Percentiles rank a stretch among this genome's conserved stretches.
phyloP scores from a whole-genome alignment of 2,888 invertebrate species.

The Sthenelais limicola region DNA sequence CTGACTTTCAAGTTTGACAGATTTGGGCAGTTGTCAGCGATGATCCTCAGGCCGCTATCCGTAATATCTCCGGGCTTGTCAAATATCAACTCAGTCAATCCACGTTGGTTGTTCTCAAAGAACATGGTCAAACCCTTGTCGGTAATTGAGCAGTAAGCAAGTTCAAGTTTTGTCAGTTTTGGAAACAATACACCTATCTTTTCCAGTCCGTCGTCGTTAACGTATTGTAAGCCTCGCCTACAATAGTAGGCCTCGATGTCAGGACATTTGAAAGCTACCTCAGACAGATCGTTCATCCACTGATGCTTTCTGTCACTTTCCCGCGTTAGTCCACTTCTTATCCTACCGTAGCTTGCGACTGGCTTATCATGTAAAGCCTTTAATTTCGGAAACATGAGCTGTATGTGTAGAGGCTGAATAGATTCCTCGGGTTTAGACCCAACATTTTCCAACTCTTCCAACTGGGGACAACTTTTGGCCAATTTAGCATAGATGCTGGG shows the following conservation, averaged over 20 bases:
- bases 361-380: constrained; percentile 49
- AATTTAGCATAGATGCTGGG: constrained; percentile 47
- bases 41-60: constrained; percentile 43
- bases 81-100: constrained; percentile 42
- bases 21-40: constrained; percentile 49
- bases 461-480: constrained; percentile 43
- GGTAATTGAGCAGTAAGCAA: constrained; percentile 47
- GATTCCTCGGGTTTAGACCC: constrained; percentile 47
- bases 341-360: constrained; percentile 45
- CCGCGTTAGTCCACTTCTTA: constrained; percentile 37
- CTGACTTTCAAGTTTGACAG: constrained; percentile 43
- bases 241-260: constrained; percentile 48
- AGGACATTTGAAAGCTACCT: constrained; percentile 46
- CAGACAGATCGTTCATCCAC: constrained; percentile 49
- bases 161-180: constrained; percentile 43
- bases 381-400: constrained; percentile 44
- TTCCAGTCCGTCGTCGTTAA: constrained; percentile 50
- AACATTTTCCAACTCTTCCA: constrained; percentile 50
- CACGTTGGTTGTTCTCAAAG: constrained; percentile 41
- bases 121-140: constrained; percentile 49
- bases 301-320: constrained; percentile 27
- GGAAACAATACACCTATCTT: constrained; percentile 47
- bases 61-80: constrained; percentile 49
- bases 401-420: constrained; percentile 47
- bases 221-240: constrained; percentile 45